Evolutionary conservation across 2,113 vertebrate genomes (phyloP), one percentile per base, ranked within the genome.

Genomic region (Pteronura brasiliensis): DNA sequence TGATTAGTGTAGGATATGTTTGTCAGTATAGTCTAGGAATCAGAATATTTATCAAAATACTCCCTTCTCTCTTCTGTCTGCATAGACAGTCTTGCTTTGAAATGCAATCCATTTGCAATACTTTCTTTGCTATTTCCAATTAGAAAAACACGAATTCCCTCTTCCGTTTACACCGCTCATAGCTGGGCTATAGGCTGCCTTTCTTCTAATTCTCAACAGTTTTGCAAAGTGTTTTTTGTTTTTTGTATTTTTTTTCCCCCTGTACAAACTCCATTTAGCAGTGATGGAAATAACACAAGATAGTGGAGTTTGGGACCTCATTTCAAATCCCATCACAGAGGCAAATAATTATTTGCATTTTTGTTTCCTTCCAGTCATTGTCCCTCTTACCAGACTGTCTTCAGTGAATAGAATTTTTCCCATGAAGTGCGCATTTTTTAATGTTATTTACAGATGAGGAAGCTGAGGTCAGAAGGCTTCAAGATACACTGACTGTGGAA

Each of bases 341-440:
- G 83, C 49, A 95, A 74, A 57, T 80, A 69, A 31, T 76, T 69
- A 65, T 98, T 98, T 94, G 90, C 92, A 97, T 96, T 72, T 97
- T 59, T 72, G 36, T 86, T 90, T 90, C 61, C 57, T 97, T 94
- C 82, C 65, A 65, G 76, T 85, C 71, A 47, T 13, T 76, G 29
- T 89, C 63, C 63, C 55, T 84, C 42, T 97, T 96, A 92, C 91
- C 95, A 88, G 86, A 80, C 80, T 42, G 25, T 49, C 90, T 55
- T 80, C 90, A 44, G 77, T 42, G 65, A 74, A n/a, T 81, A 44
- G 14, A 31, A 59, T 65, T 55, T 63, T 84, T 72, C 63, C 34
- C 44, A 36, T 18, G 11, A 91, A 76, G 52, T 49, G 20, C 44
- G 29, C 59, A 57, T 85, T 96, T 96, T 94, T 94, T 36, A 12